Percentiles rank a stretch among this genome's conserved stretches.
phyloP scores from a whole-genome alignment of 2,888 invertebrate genomes.

The Coelogynopora nodosa region DNA sequence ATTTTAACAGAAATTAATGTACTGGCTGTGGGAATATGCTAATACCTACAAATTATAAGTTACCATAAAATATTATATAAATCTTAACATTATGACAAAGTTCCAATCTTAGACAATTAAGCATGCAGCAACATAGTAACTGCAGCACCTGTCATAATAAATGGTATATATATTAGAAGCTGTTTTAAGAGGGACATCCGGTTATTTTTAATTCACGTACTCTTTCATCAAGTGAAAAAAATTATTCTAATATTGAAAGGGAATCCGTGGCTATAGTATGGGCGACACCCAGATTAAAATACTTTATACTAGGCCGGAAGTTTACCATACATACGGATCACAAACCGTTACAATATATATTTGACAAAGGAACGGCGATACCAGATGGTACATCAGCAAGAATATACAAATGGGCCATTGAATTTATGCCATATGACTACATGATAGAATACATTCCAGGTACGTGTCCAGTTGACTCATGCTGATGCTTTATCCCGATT shows the following conservation, averaged over 20 bases:
- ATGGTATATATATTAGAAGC: too few species aligned
- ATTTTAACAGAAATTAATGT: too few species aligned
- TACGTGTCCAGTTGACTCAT: background rate
- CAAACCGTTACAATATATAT: conserved; percentile 35
- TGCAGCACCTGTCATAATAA: too few species aligned
- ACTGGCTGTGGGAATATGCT: too few species aligned
- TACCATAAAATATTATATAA: too few species aligned
- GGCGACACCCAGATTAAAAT: conserved; percentile 5
- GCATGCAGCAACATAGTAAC: too few species aligned
- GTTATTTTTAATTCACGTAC: conserved; percentile 30
- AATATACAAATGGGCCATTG: conserved; percentile 35
- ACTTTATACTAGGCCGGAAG: conserved; percentile 25
- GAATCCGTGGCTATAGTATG: background rate
- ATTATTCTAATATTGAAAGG: conserved; percentile 3
- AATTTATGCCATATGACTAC: conserved; percentile 30
- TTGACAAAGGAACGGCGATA: background rate
- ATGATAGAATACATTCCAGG: conserved; percentile 4
- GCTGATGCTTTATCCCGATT: conserved; percentile 35
- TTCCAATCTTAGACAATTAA: too few species aligned
- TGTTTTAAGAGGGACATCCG: conserved; percentile 35
- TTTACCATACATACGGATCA: conserved; percentile 28
- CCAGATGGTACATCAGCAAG: conserved; percentile 36
- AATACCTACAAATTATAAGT: too few species aligned
- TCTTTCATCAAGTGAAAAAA: conserved; percentile 30
- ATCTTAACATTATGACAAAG: too few species aligned